These are phyloP conservation scores for Elaphurus davidianus DNA, from an alignment of 2,113 vertebrate genomes.

Conservation along the genomic window DNA sequence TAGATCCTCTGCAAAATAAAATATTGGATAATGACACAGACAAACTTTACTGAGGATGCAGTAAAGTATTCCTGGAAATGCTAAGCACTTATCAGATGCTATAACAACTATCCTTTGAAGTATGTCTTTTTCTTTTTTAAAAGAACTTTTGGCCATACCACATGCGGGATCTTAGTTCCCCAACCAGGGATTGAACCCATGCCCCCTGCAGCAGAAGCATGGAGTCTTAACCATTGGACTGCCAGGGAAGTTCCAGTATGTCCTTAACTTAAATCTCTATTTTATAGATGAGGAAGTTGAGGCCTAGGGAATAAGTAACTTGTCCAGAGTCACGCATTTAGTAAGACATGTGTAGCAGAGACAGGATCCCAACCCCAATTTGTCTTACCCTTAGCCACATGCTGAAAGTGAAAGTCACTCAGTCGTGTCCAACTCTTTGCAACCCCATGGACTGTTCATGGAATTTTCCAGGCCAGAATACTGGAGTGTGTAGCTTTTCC, in stretches of 20 bases:
- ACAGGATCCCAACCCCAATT: not conserved
- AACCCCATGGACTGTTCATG: not conserved
- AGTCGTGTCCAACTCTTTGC: not conserved
- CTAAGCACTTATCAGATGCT: not conserved
- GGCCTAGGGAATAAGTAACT: not conserved
- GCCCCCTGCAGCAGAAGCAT: not conserved
- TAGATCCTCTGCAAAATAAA: not conserved
- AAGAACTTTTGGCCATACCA: not conserved
- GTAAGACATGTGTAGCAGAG: not conserved
- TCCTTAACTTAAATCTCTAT: not conserved
- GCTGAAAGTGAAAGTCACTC: not conserved
- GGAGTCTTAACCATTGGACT: not conserved
- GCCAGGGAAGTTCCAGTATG: not conserved
- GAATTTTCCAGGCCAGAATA: not conserved
- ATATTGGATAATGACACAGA: not conserved
- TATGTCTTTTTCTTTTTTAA: not conserved
- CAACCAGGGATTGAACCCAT: too few species aligned
- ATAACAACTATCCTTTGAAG: not conserved
- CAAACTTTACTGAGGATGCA: not conserved
- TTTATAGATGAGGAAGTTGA: slow-evolving; percentile 1
- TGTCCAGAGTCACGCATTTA: not conserved
- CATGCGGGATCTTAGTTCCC: not conserved
- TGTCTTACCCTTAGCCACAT: not conserved
- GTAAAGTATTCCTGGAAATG: not conserved
- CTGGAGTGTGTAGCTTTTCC: not conserved